Evolutionary conservation across 2,113 vertebrate species (phyloP).

Genomic region (Heterochromis multidens): DNA sequence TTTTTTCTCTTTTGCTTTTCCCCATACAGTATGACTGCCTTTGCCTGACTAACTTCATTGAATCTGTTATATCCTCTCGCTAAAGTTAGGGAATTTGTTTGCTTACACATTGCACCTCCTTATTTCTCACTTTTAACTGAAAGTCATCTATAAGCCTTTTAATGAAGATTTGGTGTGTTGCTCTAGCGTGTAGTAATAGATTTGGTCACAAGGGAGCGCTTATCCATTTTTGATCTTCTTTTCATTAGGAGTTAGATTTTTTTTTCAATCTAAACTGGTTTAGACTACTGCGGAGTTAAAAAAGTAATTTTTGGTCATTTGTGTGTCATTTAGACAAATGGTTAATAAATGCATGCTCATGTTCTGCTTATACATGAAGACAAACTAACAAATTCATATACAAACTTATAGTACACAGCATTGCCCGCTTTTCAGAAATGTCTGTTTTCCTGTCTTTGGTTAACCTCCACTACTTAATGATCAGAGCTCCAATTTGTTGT

Average conservation of each 20-base stretch:
- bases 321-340: too few species aligned
- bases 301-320: too few species aligned
- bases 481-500: conserved; percentile 1
- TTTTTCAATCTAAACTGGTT: too few species aligned
- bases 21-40: not conserved
- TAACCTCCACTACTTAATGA: conserved; percentile 35
- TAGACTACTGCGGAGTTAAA: too few species aligned
- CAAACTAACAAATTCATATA: not conserved
- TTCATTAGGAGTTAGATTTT: too few species aligned
- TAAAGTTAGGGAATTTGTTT: not conserved
- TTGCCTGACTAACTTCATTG: not conserved
- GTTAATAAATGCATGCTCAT: not conserved
- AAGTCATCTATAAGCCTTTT: not conserved
- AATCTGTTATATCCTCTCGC: not conserved
- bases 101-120: not conserved
- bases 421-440: not conserved
- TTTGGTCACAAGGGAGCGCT: too few species aligned
- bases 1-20: not conserved
- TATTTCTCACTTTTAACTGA: too few species aligned
- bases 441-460: conserved; percentile 24
- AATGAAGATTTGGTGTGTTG: not conserved
- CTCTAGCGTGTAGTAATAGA: too few species aligned
- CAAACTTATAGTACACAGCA: not conserved
- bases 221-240: too few species aligned
- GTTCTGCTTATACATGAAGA: too few species aligned